Evolutionary conservation across 2,113 vertebrate genomes (phyloP), one percentile per base, ranked within the genome.

Genomic region (Synodontis membranacea): DNA sequence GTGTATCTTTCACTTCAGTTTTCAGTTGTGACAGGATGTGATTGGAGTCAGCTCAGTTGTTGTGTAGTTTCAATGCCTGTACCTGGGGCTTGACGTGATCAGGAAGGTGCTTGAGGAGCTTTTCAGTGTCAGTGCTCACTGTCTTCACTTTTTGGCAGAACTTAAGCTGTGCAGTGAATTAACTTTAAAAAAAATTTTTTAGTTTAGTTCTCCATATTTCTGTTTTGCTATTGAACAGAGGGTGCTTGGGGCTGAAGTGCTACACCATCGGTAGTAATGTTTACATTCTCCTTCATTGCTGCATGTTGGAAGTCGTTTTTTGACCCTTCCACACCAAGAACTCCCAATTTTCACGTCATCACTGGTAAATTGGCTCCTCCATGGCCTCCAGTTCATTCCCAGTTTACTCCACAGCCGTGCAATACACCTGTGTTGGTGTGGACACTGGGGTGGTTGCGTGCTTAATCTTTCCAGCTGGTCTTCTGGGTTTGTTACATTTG

Each of bases 251-350:
- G 50, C 48, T 74, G 48, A 42, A 28, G 78, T 72, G 34, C 66
- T 42, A 70, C 72, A 82, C 54, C 62, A 23, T 86, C 78, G 37
- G 48, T 66, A 72, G 78, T 82, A 86, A 58, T 82, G 88, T 90
- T 90, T 89, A 91, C 89, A 91, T 58, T 82, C 54, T 72, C 76
- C 42, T 56, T 86, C 31, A 75, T 19, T 74, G 75, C 80, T 84
- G 80, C 50, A 39, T 80, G 87, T 58, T 34, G 62, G 70, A 58
- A 37, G 82, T 17, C 11, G 23, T 56, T 52, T 17, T 80, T 60
- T 9, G 15, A 64, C 34, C 78, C 78, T 62, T 72, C 46, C 80
- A 42, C 23, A 34, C 34, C 4, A 7, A 46, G 31, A 44, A 72
- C 48, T n/a, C 39, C 31, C 56, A 79, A 34, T 44, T 74, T 54